These are phyloP conservation scores for Heterocephalus glaber DNA, from an alignment of 2,113 vertebrate genomes.

Conservation along the genomic window DNA sequence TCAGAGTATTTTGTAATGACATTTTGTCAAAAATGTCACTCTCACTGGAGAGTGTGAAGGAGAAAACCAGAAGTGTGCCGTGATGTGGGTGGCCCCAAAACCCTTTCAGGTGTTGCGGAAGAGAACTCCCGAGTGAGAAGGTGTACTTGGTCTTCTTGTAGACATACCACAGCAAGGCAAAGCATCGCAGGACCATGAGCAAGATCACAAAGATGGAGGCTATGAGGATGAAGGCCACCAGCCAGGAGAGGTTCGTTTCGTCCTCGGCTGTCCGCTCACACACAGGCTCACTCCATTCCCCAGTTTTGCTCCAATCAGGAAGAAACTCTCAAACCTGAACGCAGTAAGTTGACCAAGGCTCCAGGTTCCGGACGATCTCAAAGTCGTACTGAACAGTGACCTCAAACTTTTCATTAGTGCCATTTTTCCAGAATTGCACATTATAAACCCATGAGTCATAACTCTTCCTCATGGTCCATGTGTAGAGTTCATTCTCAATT, in stretches of 20 bases:
- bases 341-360: conserved; percentile 85
- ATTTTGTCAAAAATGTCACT: conserved; percentile 77
- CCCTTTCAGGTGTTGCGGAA: conserved; percentile 85
- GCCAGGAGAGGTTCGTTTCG: conserved; percentile 73
- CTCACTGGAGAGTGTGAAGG: conserved; percentile 61
- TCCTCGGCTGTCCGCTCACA: conserved; percentile 79
- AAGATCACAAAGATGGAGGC: conserved; percentile 54
- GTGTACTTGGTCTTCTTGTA: conserved; percentile 75
- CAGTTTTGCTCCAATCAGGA: conserved; percentile 75
- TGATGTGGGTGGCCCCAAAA: conserved; percentile 81
- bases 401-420: conserved; percentile 47
- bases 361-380: conserved; percentile 76
- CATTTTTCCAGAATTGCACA: conserved; percentile 82
- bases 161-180: conserved; percentile 60
- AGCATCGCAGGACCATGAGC: conserved; percentile 52
- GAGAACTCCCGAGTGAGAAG: conserved; percentile 76
- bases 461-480: conserved; percentile 73
- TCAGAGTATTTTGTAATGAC: conserved; percentile 72
- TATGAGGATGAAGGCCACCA: conserved; percentile 57
- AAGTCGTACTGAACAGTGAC: conserved; percentile 64
- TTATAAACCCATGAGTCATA: conserved; percentile 80
- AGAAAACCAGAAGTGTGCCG: conserved; percentile 21
- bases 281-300: conserved; percentile 79
- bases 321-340: conserved; percentile 81
- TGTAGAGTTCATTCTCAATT: conserved; percentile 26